Percentiles rank a stretch among this genome's conserved stretches.
These are phyloP conservation scores for Unio delphinus DNA, from an alignment of 2,888 invertebrate genomes.

Conservation along the genomic window DNA sequence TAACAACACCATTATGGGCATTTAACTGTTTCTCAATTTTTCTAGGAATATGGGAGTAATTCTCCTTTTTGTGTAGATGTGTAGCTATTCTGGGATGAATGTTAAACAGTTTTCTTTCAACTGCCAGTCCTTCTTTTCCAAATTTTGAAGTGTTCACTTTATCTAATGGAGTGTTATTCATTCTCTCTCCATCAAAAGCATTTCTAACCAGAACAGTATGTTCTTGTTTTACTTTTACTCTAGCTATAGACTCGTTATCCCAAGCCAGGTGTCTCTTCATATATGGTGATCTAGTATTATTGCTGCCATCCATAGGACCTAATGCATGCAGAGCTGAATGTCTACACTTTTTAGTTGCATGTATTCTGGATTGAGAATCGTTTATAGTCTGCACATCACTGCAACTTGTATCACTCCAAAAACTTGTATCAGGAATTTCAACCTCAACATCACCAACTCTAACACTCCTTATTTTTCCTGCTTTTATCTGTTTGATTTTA, in stretches of 20 bases:
- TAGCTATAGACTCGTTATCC: too few relatives aligned
- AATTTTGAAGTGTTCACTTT: not conserved
- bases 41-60: not conserved
- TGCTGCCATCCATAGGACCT: not conserved
- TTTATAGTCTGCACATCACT: conserved; percentile 12
- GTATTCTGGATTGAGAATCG: too few relatives aligned
- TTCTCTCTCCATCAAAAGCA: too few relatives aligned
- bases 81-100: conserved; percentile 59
- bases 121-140: not conserved
- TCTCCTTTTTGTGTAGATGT: conserved; percentile 16
- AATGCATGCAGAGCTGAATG: too few relatives aligned
- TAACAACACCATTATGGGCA: conserved; percentile 59
- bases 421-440: conserved; percentile 24
- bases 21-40: not conserved
- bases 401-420: conserved; percentile 21
- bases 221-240: too few relatives aligned
- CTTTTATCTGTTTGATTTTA: conserved; percentile 3
- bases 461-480: conserved; percentile 1
- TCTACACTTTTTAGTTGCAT: too few relatives aligned
- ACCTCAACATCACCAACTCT: conserved; percentile 13
- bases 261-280: not conserved
- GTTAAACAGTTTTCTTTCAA: conserved; percentile 46
- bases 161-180: too few relatives aligned
- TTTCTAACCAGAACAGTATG: too few relatives aligned
- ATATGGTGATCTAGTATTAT: not conserved